A percentile compares a stretch with the other conserved stretches of the same genome.
These are phyloP conservation scores for Mesoligia furuncula DNA, from an alignment of 2,888 invertebrate genomes.

Conservation along the genomic window DNA sequence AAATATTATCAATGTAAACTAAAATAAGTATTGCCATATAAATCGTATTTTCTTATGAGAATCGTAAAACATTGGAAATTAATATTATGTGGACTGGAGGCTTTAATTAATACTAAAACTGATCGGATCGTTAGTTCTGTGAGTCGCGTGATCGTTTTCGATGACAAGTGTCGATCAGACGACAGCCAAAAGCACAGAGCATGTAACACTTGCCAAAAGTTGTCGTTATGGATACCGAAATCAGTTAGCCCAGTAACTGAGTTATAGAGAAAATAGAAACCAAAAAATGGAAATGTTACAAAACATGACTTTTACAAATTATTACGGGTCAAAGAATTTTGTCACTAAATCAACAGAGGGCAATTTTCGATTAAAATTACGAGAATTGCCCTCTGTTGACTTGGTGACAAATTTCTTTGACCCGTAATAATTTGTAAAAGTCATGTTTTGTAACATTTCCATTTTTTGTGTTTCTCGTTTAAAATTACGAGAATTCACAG, in stretches of 20 bases:
- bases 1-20: slow-evolving; percentile 10
- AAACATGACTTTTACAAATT: neutral
- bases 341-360: neutral
- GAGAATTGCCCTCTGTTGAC: too few species aligned
- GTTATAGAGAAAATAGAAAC: neutral
- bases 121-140: neutral
- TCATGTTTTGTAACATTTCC: too few species aligned
- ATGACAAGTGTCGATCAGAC: neutral
- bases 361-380: too few species aligned
- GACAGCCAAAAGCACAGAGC: neutral
- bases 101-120: neutral
- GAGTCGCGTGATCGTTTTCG: too few species aligned
- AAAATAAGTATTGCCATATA: slow-evolving; percentile 3
- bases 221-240: neutral
- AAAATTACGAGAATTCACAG: too few species aligned
- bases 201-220: too few species aligned
- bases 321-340: neutral
- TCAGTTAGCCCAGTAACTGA: neutral
- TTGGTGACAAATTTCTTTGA: too few species aligned
- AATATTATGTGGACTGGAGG: neutral
- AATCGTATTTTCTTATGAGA: neutral
- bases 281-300: neutral
- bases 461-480: too few species aligned
- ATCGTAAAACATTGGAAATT: neutral
- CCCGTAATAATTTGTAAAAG: too few species aligned